Percentiles rank a stretch among this genome's conserved stretches.
Evolutionary conservation across 2,797 vertebrate genomes (phyloP).

Genomic region (Micropoecilia bifurca): DNA sequence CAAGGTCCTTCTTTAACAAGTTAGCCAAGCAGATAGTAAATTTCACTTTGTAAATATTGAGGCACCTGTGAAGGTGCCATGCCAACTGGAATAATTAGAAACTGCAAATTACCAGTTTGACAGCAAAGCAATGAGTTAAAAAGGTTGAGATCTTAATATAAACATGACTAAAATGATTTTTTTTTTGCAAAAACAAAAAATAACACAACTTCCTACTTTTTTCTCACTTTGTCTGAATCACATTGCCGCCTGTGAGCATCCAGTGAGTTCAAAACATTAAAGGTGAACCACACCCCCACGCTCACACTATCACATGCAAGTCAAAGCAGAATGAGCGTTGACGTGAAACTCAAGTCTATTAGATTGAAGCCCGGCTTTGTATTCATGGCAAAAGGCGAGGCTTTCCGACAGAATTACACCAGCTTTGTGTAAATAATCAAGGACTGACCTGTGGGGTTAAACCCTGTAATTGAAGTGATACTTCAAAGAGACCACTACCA

Average conservation of each 20-base stretch:
- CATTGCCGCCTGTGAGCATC: not conserved
- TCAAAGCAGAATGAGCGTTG: constrained; percentile 84
- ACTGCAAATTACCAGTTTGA: constrained; percentile 34
- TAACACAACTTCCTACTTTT: constrained; percentile 7
- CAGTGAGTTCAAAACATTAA: constrained; percentile 25
- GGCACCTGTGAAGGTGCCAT: constrained; percentile 46
- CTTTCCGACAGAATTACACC: constrained; percentile 93
- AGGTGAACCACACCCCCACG: not conserved
- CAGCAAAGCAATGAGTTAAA: not conserved
- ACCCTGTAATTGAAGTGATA: constrained; percentile 98
- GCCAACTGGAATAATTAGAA: constrained; percentile 34
- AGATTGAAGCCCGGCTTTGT: constrained; percentile 84
- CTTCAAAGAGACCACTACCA: constrained; percentile 97
- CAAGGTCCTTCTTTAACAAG: constrained; percentile 80
- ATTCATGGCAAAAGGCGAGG: constrained; percentile 86
- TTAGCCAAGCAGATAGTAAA: constrained; percentile 62
- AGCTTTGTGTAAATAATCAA: constrained; percentile 99
- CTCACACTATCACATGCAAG: constrained; percentile 88
- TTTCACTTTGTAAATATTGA: constrained; percentile 34
- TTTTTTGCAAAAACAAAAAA: constrained; percentile 10
- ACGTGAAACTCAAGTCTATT: constrained; percentile 88
- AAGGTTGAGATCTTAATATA: not conserved
- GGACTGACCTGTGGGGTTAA: constrained; percentile 97
- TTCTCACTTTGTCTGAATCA: not conserved
- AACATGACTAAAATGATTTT: not conserved